Percentiles rank a stretch among this genome's conserved stretches.
phyloP scores from a whole-genome alignment of 2,797 vertebrate genomes.

The Melanotaenia boesemani region DNA sequence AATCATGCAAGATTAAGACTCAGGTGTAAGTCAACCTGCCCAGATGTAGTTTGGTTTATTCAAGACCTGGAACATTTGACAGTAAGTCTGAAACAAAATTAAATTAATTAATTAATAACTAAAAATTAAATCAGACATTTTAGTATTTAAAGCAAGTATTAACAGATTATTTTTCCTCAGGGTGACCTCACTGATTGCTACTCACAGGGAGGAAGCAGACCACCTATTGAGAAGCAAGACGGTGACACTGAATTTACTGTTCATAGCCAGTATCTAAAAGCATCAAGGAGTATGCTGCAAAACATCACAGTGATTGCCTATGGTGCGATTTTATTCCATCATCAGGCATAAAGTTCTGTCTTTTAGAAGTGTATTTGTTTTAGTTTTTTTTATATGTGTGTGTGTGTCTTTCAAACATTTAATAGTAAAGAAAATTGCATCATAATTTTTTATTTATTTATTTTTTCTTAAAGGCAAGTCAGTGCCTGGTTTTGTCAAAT shows the following conservation, averaged over 20 bases:
- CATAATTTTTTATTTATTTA: background rate
- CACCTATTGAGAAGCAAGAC: slow-evolving; percentile 55
- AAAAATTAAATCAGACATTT: background rate
- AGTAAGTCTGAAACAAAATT: slow-evolving; percentile 60
- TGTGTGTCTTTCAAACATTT: background rate
- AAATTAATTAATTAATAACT: background rate
- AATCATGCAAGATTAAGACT: slow-evolving; percentile 68
- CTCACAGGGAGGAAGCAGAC: slow-evolving; percentile 43
- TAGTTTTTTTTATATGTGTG: background rate
- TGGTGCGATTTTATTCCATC: slow-evolving; percentile 59
- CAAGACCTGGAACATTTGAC: slow-evolving; percentile 62
- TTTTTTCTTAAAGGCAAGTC: slow-evolving; percentile 57
- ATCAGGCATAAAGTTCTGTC: background rate
- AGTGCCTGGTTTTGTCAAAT: slow-evolving; percentile 67
- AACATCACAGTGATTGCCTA: slow-evolving; percentile 76
- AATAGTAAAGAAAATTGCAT: background rate
- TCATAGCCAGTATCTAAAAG: slow-evolving; percentile 42
- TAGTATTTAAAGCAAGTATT: background rate
- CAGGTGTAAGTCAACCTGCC: slow-evolving; percentile 72
- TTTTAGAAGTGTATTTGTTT: background rate
- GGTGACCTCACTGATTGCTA: slow-evolving; percentile 61
- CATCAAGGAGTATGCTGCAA: slow-evolving; percentile 33
- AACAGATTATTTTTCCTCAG: slow-evolving; percentile 53
- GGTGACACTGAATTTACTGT: slow-evolving; percentile 62
- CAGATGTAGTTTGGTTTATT: slow-evolving; percentile 79